Percentiles rank a stretch among this genome's conserved stretches.
Conservation (phyloP, 2,113 vertebrate species). For the Coptodon rendalli region DNA sequence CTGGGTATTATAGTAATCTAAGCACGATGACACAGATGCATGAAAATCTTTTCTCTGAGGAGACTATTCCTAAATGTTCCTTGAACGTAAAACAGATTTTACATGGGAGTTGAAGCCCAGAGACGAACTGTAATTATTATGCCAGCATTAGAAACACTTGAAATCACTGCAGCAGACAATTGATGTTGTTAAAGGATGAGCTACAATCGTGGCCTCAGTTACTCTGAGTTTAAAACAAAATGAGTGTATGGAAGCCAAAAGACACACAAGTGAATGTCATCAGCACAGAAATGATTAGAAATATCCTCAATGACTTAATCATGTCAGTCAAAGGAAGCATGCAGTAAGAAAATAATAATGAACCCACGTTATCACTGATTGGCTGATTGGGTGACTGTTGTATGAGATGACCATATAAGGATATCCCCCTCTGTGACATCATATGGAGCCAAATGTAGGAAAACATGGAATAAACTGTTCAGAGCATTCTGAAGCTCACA, state of each 20-base stretch:
- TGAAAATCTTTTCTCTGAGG: background rate
- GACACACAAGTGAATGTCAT: background rate
- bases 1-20: background rate
- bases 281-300: background rate
- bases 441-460: background rate
- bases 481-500: background rate
- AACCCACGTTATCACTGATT: accelerated
- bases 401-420: background rate
- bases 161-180: background rate
- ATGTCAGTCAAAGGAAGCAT: background rate
- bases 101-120: background rate
- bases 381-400: background rate
- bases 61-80: background rate
- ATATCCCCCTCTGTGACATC: background rate
- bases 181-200: background rate
- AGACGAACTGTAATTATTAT: background rate
- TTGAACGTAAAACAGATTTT: background rate
- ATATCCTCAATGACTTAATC: background rate
- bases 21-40: background rate
- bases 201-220: background rate
- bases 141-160: background rate
- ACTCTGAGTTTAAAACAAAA: background rate
- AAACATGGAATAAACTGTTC: background rate
- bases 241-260: accelerated
- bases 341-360: background rate